Evolutionary conservation across 1,140 invertebrate species (phyloP).

Genomic region (Cephus cinctus): DNA sequence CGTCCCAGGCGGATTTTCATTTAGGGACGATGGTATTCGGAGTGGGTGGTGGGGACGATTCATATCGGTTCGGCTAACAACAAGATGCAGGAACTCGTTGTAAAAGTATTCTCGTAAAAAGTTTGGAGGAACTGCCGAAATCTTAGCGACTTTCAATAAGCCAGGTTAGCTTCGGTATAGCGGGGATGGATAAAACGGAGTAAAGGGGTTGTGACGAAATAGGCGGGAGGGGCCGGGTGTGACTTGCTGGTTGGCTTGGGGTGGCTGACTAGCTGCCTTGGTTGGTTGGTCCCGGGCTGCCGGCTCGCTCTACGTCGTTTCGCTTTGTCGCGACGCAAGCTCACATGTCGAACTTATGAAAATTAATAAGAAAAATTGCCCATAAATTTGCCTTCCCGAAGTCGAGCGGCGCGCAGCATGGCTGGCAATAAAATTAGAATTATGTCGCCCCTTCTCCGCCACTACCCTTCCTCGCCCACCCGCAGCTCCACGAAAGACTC

Average conservation of each 20-base stretch:
- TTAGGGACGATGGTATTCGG: not conserved
- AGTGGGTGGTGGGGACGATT: too few relatives aligned
- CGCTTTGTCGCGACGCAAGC: conserved; percentile 39
- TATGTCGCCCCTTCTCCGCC: conserved; percentile 33
- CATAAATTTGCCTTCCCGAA: conserved; percentile 48
- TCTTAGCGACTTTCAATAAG: conserved; percentile 40
- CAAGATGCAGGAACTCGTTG: conserved; percentile 1
- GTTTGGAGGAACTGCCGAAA: conserved; percentile 26
- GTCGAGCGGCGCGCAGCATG: conserved; percentile 27
- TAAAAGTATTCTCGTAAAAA: conserved; percentile 41
- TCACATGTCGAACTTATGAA: conserved; percentile 56
- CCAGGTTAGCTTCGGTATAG: conserved; percentile 19
- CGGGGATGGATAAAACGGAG: conserved; percentile 7
- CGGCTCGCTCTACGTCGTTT: too few relatives aligned
- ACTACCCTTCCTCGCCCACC: not conserved
- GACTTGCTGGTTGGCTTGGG: too few relatives aligned
- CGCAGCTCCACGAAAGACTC: too few relatives aligned
- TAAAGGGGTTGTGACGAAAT: conserved; percentile 4
- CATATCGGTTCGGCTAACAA: conserved; percentile 24
- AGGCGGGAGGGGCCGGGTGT: conserved; percentile 10
- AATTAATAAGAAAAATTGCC: conserved; percentile 58
- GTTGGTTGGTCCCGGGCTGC: too few relatives aligned
- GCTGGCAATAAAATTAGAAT: conserved; percentile 56
- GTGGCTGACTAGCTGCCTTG: too few relatives aligned
- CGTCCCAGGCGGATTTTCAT: too few relatives aligned